Evolutionary conservation across 2,888 invertebrate genomes (phyloP).

Genomic region (Tenthredo mesomela): DNA sequence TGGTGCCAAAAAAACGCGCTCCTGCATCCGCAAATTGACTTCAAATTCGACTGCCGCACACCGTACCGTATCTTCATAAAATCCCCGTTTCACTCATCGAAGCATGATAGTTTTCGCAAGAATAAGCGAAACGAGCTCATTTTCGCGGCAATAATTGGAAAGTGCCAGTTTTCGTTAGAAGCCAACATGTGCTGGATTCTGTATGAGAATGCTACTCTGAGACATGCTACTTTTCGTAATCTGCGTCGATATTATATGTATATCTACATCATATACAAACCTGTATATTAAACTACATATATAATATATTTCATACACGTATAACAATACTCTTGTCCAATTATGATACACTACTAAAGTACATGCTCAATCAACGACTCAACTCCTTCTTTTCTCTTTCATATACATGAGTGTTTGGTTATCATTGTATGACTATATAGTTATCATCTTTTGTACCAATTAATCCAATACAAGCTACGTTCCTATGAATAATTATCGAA

Average conservation of each 20-base stretch:
- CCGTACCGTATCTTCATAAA: too few relatives aligned
- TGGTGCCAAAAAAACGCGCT: too few relatives aligned
- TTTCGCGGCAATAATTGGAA: too few relatives aligned
- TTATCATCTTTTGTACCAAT: conserved; percentile 3
- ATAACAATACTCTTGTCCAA: conserved; percentile 13
- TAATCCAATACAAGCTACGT: background rate
- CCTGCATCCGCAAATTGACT: too few relatives aligned
- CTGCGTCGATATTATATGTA: background rate
- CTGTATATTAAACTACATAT: background rate
- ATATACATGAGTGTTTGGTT: background rate
- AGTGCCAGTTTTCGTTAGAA: too few relatives aligned
- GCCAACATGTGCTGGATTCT: too few relatives aligned
- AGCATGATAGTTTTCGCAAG: too few relatives aligned
- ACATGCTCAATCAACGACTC: background rate
- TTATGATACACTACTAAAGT: background rate
- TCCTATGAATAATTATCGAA: conserved; percentile 12
- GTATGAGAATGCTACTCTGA: too few relatives aligned
- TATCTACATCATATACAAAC: conserved; percentile 15
- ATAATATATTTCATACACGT: conserved; percentile 49
- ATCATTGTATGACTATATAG: background rate
- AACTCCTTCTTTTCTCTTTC: background rate
- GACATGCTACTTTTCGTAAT: too few relatives aligned
- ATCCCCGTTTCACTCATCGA: too few relatives aligned
- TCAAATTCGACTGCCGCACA: too few relatives aligned
- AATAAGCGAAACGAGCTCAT: too few relatives aligned